phyloP scores from a whole-genome alignment of 2,888 invertebrate genomes.

The Hydroisotoma schaefferi region DNA sequence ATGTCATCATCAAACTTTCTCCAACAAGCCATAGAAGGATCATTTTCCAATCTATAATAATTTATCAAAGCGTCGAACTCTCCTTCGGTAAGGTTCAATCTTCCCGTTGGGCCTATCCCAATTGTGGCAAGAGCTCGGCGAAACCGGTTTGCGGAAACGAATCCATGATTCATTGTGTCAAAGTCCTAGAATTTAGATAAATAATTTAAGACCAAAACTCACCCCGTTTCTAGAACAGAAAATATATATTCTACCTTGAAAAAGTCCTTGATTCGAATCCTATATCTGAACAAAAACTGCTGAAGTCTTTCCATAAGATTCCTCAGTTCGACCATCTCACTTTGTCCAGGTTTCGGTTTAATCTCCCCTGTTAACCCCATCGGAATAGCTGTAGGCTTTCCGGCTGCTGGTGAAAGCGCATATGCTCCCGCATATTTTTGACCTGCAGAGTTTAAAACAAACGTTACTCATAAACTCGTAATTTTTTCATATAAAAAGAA shows the following conservation, averaged over 20 bases:
- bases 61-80: constrained; percentile 64
- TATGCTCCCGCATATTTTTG: constrained; percentile 44
- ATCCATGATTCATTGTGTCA: constrained; percentile 66
- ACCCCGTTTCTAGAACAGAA: not conserved
- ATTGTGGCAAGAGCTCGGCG: constrained; percentile 65
- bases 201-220: not conserved
- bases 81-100: constrained; percentile 59
- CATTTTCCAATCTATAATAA: constrained; percentile 70
- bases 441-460: too few relatives aligned
- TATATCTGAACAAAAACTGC: constrained; percentile 63
- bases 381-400: constrained; percentile 59
- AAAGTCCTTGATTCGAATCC: constrained; percentile 64
- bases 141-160: constrained; percentile 67
- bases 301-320: constrained; percentile 62
- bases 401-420: constrained; percentile 37
- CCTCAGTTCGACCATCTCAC: constrained; percentile 54
- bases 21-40: constrained; percentile 67
- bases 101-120: constrained; percentile 60
- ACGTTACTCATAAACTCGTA: too few relatives aligned
- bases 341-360: constrained; percentile 54
- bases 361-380: constrained; percentile 52
- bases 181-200: constrained; percentile 58
- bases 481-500: not conserved
- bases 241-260: constrained; percentile 59
- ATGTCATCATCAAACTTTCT: constrained; percentile 72